Conservation (phyloP, 2,888 invertebrate genomes). For the Tiphia femorata region DNA sequence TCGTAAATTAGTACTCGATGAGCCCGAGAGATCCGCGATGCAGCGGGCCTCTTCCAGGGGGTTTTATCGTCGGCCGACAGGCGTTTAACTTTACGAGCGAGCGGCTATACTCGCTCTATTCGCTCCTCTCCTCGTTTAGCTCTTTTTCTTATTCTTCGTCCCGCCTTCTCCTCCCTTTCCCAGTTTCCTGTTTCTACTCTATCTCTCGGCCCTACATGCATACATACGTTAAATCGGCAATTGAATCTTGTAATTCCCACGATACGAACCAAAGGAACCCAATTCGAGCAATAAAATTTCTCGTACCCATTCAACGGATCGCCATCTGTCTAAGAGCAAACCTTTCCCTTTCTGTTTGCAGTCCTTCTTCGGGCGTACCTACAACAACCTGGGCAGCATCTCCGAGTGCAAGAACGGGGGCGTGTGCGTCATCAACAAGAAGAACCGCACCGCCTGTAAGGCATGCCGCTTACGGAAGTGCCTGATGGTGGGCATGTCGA, state of each 20-base stretch:
- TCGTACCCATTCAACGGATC: not conserved
- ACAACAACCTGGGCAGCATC: conserved; percentile 90
- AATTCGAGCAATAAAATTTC: too few relatives aligned
- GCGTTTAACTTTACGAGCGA: conserved; percentile 65
- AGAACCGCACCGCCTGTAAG: conserved; percentile 93
- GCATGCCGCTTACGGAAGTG: conserved; percentile 90
- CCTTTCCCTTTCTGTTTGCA: conserved; percentile 70
- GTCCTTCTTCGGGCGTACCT: conserved; percentile 93
- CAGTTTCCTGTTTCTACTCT: too few relatives aligned
- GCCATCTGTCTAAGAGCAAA: not conserved
- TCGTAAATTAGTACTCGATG: conserved; percentile 65
- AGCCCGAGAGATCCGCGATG: conserved; percentile 49
- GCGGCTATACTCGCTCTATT: conserved; percentile 40
- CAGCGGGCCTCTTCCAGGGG: conserved; percentile 51
- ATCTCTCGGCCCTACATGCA: not conserved
- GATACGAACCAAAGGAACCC: too few relatives aligned
- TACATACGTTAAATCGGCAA: too few relatives aligned
- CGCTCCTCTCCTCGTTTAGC: conserved; percentile 10
- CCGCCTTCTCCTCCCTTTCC: too few relatives aligned
- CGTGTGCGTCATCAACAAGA: conserved; percentile 91
- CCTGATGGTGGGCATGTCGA: conserved; percentile 90
- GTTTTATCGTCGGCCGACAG: conserved; percentile 65
- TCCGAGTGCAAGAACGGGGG: conserved; percentile 94
- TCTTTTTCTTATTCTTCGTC: conserved; percentile 16
- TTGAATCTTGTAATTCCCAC: too few relatives aligned